Evolutionary conservation across 2,888 invertebrate genomes (phyloP).

Genomic region (Dolichomitus sp.): DNA sequence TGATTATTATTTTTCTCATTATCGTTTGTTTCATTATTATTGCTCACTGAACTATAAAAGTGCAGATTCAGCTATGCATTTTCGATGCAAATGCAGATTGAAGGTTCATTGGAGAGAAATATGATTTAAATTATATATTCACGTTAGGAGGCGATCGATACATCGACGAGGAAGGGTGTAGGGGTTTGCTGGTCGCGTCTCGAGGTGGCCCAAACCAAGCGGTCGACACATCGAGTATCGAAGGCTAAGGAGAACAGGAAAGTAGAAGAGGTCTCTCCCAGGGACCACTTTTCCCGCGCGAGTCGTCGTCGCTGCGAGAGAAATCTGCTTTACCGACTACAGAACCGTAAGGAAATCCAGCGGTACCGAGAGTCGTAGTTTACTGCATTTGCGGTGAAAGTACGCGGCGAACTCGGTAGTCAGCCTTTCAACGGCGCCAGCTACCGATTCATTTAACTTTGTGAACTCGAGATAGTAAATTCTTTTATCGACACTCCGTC

Average conservation of each 20-base stretch:
- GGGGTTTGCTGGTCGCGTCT: slow-evolving; percentile 26
- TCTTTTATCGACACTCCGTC: slow-evolving; percentile 44
- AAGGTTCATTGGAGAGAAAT: neutral
- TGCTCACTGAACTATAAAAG: neutral
- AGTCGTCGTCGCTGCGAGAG: neutral
- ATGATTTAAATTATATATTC: neutral
- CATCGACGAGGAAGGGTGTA: slow-evolving; percentile 9
- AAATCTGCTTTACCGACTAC: slow-evolving; percentile 29
- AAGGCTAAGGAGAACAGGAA: slow-evolving; percentile 60
- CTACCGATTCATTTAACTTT: slow-evolving; percentile 9
- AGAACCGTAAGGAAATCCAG: slow-evolving; percentile 10
- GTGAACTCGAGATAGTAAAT: neutral
- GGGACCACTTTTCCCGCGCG: neutral
- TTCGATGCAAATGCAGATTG: neutral
- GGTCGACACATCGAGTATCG: slow-evolving; percentile 67
- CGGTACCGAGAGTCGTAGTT: neutral
- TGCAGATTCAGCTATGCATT: neutral
- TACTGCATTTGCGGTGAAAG: neutral
- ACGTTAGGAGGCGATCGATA: slow-evolving; percentile 48
- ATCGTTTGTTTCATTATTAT: neutral
- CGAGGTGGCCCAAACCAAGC: slow-evolving; percentile 58
- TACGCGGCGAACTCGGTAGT: slow-evolving; percentile 11
- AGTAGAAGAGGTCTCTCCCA: slow-evolving; percentile 59
- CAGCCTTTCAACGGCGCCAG: slow-evolving; percentile 57
- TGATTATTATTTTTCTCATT: neutral